Conservation (phyloP, 2,888 invertebrate species). For the Diarsia dahlii region DNA sequence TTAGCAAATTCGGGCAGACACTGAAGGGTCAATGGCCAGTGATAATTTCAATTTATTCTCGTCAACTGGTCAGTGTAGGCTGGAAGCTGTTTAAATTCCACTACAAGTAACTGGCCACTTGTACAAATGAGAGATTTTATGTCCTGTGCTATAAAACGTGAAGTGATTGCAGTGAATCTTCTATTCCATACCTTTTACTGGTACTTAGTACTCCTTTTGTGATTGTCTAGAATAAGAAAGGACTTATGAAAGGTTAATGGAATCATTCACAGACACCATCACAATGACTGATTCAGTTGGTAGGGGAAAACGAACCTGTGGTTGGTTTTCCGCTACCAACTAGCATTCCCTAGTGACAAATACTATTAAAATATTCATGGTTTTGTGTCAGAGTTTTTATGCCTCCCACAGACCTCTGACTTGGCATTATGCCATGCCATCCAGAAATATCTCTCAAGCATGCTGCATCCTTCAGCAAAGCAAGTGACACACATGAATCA, state of each 20-base stretch:
- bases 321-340: not conserved
- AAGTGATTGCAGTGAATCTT: conserved; percentile 13
- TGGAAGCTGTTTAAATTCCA: conserved; percentile 41
- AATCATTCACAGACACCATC: not conserved
- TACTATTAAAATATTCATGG: too few species aligned
- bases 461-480: too few species aligned
- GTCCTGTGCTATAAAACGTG: conserved; percentile 42
- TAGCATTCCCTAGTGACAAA: too few species aligned
- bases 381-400: too few species aligned
- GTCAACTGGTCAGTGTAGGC: conserved; percentile 38
- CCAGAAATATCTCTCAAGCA: too few species aligned
- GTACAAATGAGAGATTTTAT: conserved; percentile 51
- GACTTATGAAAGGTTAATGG: too few species aligned
- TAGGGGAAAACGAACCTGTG: not conserved
- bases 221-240: too few species aligned
- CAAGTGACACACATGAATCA: too few species aligned
- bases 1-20: conserved; percentile 39
- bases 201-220: too few species aligned
- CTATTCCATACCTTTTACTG: conserved; percentile 18
- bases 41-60: conserved; percentile 74
- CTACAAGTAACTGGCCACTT: conserved; percentile 36
- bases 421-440: too few species aligned
- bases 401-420: too few species aligned
- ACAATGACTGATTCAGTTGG: not conserved
- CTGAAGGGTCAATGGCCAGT: conserved; percentile 70